A percentile compares a stretch with the other conserved stretches of the same genome.
Evolutionary conservation across 1,140 invertebrate species (phyloP).

Genomic region (Leptopilina clavipes): DNA sequence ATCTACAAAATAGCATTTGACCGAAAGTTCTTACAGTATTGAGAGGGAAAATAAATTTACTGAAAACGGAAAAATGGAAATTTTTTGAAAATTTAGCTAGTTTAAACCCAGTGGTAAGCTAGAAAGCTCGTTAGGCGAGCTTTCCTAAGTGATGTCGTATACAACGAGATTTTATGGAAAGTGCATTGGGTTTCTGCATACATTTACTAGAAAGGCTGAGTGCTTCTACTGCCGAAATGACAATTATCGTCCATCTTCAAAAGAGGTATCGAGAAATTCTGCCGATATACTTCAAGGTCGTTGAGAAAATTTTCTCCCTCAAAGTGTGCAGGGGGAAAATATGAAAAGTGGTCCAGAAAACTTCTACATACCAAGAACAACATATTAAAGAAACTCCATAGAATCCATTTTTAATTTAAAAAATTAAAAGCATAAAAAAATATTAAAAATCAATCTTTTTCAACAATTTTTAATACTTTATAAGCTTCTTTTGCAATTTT

Average conservation of each 20-base stretch:
- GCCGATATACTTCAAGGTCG: slow-evolving; percentile 39
- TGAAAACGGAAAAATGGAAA: slow-evolving; percentile 37
- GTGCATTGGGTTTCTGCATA: slow-evolving; percentile 72
- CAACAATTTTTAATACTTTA: too few species aligned
- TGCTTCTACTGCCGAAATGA: slow-evolving; percentile 63
- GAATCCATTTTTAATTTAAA: too few species aligned
- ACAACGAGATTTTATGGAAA: slow-evolving; percentile 76
- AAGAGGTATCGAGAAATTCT: slow-evolving; percentile 43
- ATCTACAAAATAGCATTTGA: too few species aligned
- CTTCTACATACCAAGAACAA: background rate
- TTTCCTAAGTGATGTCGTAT: slow-evolving; percentile 74
- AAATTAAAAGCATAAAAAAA: too few species aligned
- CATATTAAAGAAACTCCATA: slow-evolving; percentile 7
- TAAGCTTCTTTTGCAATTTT: too few species aligned
- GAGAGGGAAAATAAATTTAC: background rate
- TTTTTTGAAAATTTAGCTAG: slow-evolving; percentile 56
- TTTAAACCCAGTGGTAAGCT: slow-evolving; percentile 55
- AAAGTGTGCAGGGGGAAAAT: background rate
- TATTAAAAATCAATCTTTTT: too few species aligned
- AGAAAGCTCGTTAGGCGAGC: slow-evolving; percentile 66
- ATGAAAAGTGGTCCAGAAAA: slow-evolving; percentile 2
- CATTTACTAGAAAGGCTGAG: slow-evolving; percentile 65
- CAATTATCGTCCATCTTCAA: slow-evolving; percentile 68
- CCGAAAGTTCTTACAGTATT: background rate
- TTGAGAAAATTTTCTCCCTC: slow-evolving; percentile 2